phyloP scores from a whole-genome alignment of 2,113 vertebrate species.

The Cygnus buccinator region DNA sequence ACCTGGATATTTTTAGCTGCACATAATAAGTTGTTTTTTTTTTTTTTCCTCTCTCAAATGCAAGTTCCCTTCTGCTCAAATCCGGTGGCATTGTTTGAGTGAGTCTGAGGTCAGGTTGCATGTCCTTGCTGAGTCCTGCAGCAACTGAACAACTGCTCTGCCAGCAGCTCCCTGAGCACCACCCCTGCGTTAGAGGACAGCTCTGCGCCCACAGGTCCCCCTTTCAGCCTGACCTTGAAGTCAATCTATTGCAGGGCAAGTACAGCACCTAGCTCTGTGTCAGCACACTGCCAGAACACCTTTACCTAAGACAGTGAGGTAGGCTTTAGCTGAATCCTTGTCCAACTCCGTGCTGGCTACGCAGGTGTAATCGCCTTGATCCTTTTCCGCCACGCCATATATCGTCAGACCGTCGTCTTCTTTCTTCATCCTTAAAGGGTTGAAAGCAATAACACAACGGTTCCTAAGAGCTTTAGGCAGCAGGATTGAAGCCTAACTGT shows the following conservation, averaged over 20 bases:
- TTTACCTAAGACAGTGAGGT: slow-evolving; percentile 92
- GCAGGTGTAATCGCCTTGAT: slow-evolving; percentile 92
- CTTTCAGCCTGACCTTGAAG: background rate
- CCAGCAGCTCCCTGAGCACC: background rate
- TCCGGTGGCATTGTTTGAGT: accelerated
- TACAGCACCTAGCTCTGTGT: background rate
- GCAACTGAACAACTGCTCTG: background rate
- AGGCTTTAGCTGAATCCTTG: slow-evolving; percentile 87
- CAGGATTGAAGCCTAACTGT: background rate
- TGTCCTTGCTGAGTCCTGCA: background rate
- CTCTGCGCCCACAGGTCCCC: background rate
- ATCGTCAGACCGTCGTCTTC: slow-evolving; percentile 89
- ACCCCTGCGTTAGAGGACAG: background rate
- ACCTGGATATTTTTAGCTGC: background rate
- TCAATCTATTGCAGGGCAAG: background rate
- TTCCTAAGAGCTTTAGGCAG: background rate
- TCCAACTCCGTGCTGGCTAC: slow-evolving; percentile 90
- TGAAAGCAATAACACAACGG: background rate
- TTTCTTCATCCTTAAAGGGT: slow-evolving; percentile 83
- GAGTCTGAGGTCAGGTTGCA: accelerated
- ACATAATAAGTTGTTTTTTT: background rate
- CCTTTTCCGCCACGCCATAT: slow-evolving; percentile 84
- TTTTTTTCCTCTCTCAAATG: background rate
- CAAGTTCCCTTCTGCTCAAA: background rate
- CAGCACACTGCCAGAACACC: background rate